Evolutionary conservation across 2,888 invertebrate species (phyloP).

Genomic region (Scaptodrosophila latifasciaeformis): DNA sequence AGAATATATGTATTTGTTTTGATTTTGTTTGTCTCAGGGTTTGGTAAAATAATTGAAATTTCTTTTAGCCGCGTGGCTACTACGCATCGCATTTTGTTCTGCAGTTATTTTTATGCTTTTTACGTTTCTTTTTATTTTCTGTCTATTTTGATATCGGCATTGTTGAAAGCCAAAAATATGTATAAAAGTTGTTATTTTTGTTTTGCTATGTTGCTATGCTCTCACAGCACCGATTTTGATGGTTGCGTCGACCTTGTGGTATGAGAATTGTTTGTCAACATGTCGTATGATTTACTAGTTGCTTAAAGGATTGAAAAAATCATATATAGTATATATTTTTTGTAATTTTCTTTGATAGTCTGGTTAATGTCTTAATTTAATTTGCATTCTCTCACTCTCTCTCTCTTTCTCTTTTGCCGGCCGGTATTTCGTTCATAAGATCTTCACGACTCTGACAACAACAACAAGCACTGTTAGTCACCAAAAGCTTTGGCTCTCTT

Average conservation of each 20-base stretch:
- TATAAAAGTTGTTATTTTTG: neutral
- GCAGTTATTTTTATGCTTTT: conserved; percentile 20
- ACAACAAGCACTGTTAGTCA: neutral
- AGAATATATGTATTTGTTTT: conserved; percentile 11
- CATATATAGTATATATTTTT: neutral
- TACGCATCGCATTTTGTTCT: conserved; percentile 52
- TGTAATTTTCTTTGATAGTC: conserved; percentile 29
- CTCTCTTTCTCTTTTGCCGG: neutral
- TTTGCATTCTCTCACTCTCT: neutral
- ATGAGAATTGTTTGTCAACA: too few species aligned
- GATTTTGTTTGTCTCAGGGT: conserved; percentile 18
- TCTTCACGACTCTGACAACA: neutral
- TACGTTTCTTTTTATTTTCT: conserved; percentile 24
- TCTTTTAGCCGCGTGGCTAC: conserved; percentile 43
- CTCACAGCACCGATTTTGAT: too few species aligned
- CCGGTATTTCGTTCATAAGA: neutral
- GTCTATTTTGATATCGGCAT: neutral
- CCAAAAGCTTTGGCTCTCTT: neutral
- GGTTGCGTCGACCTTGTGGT: too few species aligned
- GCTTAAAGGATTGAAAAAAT: neutral
- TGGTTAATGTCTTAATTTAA: too few species aligned
- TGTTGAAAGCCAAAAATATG: neutral
- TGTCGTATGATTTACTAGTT: neutral
- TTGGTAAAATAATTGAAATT: conserved; percentile 35
- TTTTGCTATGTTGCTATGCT: neutral